phyloP scores from a whole-genome alignment of 2,888 invertebrate species.

The Caenorhabditis angaria region DNA sequence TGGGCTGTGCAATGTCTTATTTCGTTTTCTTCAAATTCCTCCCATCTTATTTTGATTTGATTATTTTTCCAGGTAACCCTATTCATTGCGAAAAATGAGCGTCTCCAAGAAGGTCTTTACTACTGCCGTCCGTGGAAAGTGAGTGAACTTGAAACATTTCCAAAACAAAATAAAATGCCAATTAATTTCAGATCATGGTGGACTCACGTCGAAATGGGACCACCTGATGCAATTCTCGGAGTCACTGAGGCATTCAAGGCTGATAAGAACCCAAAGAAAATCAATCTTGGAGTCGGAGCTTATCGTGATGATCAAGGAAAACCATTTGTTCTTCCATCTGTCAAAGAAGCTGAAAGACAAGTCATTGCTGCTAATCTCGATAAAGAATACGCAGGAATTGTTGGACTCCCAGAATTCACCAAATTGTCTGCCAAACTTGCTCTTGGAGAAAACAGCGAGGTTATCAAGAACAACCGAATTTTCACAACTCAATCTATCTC shows the following conservation, averaged over 20 bases:
- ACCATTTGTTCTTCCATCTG: conserved; percentile 97
- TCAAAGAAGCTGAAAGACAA: conserved; percentile 85
- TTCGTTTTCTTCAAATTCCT: conserved; percentile 13
- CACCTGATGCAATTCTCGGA: conserved; percentile 81
- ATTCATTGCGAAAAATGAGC: conserved; percentile 30
- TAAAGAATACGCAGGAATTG: conserved; percentile 94
- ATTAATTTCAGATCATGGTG: conserved; percentile 65
- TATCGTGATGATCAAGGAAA: conserved; percentile 95
- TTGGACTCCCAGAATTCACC: conserved; percentile 81
- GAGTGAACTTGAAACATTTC: background rate
- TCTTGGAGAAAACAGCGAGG: conserved; percentile 82
- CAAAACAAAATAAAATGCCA: too few species aligned
- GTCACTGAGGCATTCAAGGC: conserved; percentile 89
- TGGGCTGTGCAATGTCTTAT: conserved; percentile 34
- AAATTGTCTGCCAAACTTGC: conserved; percentile 85
- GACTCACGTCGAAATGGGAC: conserved; percentile 69
- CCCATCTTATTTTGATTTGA: background rate
- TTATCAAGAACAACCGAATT: conserved; percentile 73
- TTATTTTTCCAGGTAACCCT: conserved; percentile 21
- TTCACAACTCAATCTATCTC: conserved; percentile 86
- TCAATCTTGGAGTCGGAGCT: conserved; percentile 84
- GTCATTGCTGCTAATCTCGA: conserved; percentile 82
- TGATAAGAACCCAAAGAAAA: conserved; percentile 89
- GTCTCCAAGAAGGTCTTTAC: conserved; percentile 47
- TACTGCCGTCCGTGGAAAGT: conserved; percentile 51